Base-by-base conservation (phyloP, 1,140 invertebrate genomes). In the Eubasilissa regina region DNA sequence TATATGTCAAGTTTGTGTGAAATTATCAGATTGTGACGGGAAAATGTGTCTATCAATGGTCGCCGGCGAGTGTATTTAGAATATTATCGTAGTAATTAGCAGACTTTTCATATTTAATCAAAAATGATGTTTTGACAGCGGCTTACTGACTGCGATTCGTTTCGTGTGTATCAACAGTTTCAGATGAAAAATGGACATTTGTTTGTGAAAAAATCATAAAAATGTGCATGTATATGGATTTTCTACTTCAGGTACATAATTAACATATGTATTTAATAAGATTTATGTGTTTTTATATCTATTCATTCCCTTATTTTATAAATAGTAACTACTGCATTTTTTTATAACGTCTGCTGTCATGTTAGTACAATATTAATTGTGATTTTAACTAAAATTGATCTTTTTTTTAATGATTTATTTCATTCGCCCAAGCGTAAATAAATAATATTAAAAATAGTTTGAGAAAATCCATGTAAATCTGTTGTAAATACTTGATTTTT, bases 1-100 rank as follows among this genome's bases (percentile, higher is more conserved):
- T 56, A 35, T 56, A 53, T 74, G 55, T 56, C 72, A 74, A 74
- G 55, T 58, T 74, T 74, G 51, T 21, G 45, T 44, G 35, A 43
- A 70, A 70, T 51, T 51, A 12, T 70, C 11, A 9, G 19, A 9
- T 47, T 53, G 66, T 48, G 17, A 51, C 35, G 45, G 35, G 45
- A 70, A 21, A 70, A 47, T 51, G 60, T 35, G 19, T 64, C 55
- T 21, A 1, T 1, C 6, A 35, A 35, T 58, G 12, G 55, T 58
- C n/a, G 21, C 21, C 55, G 55, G 21, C 17, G 21, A 15, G 55
- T 58, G 9, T 15, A 58, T 58, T 17, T 58, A 15, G 55, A 58
- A 58, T 58, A 35, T 35, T 35, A 8, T 10, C 1, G 15, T 58
- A 17, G n/a, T 19, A 19, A 58, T 58, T 19, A 19, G 17, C 21